phyloP scores from a whole-genome alignment of 2,113 vertebrate species.

The Elanus axillaris region DNA sequence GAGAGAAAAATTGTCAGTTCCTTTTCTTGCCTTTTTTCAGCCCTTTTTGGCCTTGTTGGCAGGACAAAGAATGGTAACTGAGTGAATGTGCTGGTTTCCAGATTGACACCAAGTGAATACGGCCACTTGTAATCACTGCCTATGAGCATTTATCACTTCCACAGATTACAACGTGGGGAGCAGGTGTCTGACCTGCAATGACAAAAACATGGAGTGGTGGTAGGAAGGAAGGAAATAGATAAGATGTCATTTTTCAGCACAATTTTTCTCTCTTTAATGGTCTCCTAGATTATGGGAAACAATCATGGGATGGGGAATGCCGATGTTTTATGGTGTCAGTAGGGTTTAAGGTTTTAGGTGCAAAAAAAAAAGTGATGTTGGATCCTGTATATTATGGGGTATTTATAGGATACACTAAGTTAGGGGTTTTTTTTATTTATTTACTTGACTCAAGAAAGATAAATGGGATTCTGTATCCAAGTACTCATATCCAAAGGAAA shows the following conservation, averaged over 20 bases:
- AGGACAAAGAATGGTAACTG: not conserved
- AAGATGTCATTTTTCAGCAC: conserved; percentile 29
- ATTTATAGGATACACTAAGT: not conserved
- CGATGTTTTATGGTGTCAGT: conserved; percentile 37
- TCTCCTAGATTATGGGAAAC: conserved; percentile 25
- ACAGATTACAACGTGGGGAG: conserved; percentile 1
- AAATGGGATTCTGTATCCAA: not conserved
- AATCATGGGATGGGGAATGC: not conserved
- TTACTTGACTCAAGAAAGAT: conserved; percentile 26
- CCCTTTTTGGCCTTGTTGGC: not conserved
- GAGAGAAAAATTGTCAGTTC: not conserved
- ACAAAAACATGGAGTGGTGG: not conserved
- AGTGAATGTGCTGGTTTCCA: not conserved
- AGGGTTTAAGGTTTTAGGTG: conserved; percentile 36
- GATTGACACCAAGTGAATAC: not conserved
- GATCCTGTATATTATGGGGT: not conserved
- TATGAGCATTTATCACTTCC: conserved; percentile 1
- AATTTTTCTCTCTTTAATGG: conserved; percentile 47
- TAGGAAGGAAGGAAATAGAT: conserved; percentile 13
- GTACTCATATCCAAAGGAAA: conserved; percentile 1
- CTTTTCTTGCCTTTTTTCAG: not conserved
- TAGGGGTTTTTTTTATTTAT: not conserved
- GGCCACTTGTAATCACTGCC: not conserved
- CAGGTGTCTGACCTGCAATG: conserved; percentile 46
- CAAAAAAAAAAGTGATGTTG: not conserved